Conservation (phyloP, 64 coral and sea anemone species). For the Catalaphyllia jardinei region DNA sequence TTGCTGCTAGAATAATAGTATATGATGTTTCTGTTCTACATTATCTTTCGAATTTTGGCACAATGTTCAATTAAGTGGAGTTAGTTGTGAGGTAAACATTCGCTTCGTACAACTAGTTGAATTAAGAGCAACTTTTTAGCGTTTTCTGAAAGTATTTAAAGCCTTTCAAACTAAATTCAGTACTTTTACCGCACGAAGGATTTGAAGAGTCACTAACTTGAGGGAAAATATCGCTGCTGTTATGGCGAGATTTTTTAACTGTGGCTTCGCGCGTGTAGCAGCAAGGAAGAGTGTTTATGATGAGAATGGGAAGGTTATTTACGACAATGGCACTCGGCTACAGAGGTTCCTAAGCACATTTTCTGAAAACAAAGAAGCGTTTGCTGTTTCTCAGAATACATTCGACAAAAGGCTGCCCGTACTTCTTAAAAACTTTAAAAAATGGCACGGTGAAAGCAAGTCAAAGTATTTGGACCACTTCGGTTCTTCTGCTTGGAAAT, state of each 20-base stretch:
- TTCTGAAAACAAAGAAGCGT: slow-evolving; percentile 30
- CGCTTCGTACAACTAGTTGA: not conserved
- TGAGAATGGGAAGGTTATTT: slow-evolving; percentile 28
- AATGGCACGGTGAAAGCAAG: slow-evolving; percentile 46
- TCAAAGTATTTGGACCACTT: slow-evolving; percentile 40
- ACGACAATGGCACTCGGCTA: slow-evolving; percentile 38
- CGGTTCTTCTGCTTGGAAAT: slow-evolving; percentile 28
- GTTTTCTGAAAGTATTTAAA: not conserved
- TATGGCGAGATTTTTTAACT: slow-evolving; percentile 61
- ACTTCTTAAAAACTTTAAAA: slow-evolving; percentile 29
- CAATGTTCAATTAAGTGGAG: not conserved
- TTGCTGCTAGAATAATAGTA: not conserved
- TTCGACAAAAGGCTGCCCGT: slow-evolving; percentile 21
- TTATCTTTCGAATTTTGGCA: too few relatives aligned
- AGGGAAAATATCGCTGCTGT: not conserved
- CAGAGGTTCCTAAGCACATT: slow-evolving; percentile 22
- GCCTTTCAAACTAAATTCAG: not conserved
- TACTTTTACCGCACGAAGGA: not conserved
- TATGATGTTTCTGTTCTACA: slow-evolving; percentile 22
- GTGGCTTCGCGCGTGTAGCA: slow-evolving; percentile 53
- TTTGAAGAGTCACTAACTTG: not conserved
- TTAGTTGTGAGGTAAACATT: not conserved
- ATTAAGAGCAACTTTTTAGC: too few relatives aligned
- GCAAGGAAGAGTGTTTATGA: slow-evolving; percentile 38
- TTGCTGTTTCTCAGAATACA: slow-evolving; percentile 37